Evolutionary conservation across 2,888 invertebrate genomes (phyloP).

Genomic region (Augiades crinisus): DNA sequence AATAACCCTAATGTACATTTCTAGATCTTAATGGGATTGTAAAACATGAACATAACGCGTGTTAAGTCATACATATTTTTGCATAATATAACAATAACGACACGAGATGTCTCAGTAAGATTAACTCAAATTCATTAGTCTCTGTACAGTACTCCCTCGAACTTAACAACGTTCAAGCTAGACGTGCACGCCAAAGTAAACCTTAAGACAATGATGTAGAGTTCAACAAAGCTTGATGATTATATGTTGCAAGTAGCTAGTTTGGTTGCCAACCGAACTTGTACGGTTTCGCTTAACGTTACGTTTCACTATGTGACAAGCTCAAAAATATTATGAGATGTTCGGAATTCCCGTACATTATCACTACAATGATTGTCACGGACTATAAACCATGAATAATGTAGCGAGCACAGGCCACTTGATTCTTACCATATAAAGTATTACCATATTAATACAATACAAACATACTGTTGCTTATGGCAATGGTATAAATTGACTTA

Average conservation of each 20-base stretch:
- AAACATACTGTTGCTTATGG: no score
- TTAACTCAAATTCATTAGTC: conserved; percentile 58
- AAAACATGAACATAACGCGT: conserved; percentile 1
- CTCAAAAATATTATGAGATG: conserved; percentile 8
- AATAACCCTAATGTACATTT: not conserved
- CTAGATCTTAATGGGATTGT: not conserved
- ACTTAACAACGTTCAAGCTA: conserved; percentile 15
- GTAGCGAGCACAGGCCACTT: no score
- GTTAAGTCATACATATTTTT: conserved; percentile 32
- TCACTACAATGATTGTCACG: conserved; percentile 1
- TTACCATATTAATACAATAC: not conserved
- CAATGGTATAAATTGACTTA: not conserved
- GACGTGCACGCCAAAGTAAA: conserved; percentile 24
- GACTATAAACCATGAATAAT: conserved; percentile 10
- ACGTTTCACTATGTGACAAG: not conserved
- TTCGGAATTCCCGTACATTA: conserved; percentile 11
- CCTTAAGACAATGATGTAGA: conserved; percentile 4
- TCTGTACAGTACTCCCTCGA: conserved; percentile 26
- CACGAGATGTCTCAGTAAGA: conserved; percentile 58
- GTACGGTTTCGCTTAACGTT: not conserved
- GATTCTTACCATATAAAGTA: not conserved
- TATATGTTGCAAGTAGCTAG: not conserved
- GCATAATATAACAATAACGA: conserved; percentile 50
- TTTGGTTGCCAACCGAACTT: not conserved
- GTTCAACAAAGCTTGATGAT: not conserved